Evolutionary conservation across 2,113 vertebrate genomes (phyloP), one percentile per base, ranked within the genome.

Genomic region (Centropristis striata): DNA sequence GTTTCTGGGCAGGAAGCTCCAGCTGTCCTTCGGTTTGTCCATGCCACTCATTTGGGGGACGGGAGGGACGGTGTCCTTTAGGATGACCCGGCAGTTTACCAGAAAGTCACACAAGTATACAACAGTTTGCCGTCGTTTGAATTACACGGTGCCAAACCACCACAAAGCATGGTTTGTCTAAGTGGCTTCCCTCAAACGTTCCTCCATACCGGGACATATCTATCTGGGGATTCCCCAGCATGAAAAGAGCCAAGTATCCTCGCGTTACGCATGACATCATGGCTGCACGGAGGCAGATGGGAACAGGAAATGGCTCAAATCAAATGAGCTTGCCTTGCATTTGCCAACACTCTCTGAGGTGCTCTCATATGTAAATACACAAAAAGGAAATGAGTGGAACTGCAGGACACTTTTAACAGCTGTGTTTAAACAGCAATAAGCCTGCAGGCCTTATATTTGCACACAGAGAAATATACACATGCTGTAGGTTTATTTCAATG

Each of bases 1-100:
- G 32, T 81, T 86, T 37, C 41, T 74, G 84, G 57, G 81, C 72
- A 82, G 77, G 75, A 90, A 84, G 66, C 69, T 47, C 66, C 88
- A 93, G 90, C 86, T 90, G 89, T 92, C 90, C 39, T 65, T 79
- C 15, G 11, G 39, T 27, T 75, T 71, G 44, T 71, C 47, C 7
- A 23, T 71, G 67, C 73, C 73, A 77, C 59, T 77, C 60, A 67
- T 8, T 28, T 74, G 11, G 7, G 74, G 0, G 12, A 25, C 0
- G 12, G 42, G 54, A 27, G 50, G 66, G 36, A 54, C 11, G 15
- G 1, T 1, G 5, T 25, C 50, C 27, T 41, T 61, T 28, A 37
- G 10, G 61, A 9, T n/a, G 25, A 65, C 36, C 20, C 32, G 39
- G 27, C 13, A 25, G 32, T 63, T 70, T 23, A 25, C n/a, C 20